Evolutionary conservation across 2,888 invertebrate species (phyloP).

Genomic region (Acleris cristana): DNA sequence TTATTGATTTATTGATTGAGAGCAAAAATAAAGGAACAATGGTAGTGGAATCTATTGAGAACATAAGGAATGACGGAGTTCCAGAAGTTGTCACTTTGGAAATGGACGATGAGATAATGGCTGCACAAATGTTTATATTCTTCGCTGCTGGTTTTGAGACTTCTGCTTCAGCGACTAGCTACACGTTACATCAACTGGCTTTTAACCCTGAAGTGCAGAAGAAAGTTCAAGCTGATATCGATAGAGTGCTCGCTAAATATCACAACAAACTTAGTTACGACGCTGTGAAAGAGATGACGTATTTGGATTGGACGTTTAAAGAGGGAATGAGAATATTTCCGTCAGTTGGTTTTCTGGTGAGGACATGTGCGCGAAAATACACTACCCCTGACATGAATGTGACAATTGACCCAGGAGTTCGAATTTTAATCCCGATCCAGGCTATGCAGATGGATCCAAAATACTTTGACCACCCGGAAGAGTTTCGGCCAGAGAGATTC

Average conservation of each 20-base stretch:
- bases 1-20: slow-evolving; percentile 59
- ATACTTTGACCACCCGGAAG: slow-evolving; percentile 40
- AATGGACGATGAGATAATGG: slow-evolving; percentile 53
- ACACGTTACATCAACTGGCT: slow-evolving; percentile 65
- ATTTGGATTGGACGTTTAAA: slow-evolving; percentile 60
- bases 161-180: slow-evolving; percentile 71
- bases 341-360: slow-evolving; percentile 50
- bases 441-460: slow-evolving; percentile 40
- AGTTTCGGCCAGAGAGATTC: slow-evolving; percentile 40
- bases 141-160: slow-evolving; percentile 78
- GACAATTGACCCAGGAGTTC: slow-evolving; percentile 41
- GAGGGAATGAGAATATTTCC: slow-evolving; percentile 67
- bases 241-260: slow-evolving; percentile 53
- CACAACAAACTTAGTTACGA: slow-evolving; percentile 60
- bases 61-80: slow-evolving; percentile 33
- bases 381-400: slow-evolving; percentile 52
- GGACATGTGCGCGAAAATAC: slow-evolving; percentile 50
- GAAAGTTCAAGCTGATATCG: slow-evolving; percentile 59
- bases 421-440: slow-evolving; percentile 23
- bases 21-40: slow-evolving; percentile 53
- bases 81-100: slow-evolving; percentile 50
- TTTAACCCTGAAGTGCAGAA: slow-evolving; percentile 57
- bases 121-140: slow-evolving; percentile 66
- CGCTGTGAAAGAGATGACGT: slow-evolving; percentile 64
- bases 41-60: slow-evolving; percentile 52